Percentiles rank a stretch among this genome's conserved stretches.
phyloP scores from a whole-genome alignment of 2,113 vertebrate genomes.

The Oryzias curvinotus region DNA sequence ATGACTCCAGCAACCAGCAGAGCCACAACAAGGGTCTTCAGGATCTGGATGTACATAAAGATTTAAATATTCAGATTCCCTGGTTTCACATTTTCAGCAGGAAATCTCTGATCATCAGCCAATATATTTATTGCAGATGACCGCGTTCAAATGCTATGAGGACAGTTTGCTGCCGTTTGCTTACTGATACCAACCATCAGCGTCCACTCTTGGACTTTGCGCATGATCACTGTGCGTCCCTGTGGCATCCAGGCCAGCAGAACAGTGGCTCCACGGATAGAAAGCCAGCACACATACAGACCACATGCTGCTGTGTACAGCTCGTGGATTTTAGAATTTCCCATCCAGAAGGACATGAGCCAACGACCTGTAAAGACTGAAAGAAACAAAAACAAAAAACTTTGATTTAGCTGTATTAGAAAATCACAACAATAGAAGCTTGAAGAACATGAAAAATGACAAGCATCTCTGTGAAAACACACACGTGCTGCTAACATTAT shows the following conservation, averaged over 20 bases:
- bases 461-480: background rate
- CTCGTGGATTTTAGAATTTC: conserved; percentile 96
- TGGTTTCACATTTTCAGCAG: background rate
- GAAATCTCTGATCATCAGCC: background rate
- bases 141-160: background rate
- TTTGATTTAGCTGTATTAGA: background rate
- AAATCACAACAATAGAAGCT: background rate
- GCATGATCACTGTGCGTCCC: conserved; percentile 92
- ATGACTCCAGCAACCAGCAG: conserved; percentile 93
- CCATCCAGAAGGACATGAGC: conserved; percentile 99
- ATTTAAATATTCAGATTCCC: no score
- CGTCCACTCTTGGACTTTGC: conserved; percentile 97
- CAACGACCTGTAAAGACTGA: conserved; percentile 95
- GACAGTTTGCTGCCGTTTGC: background rate
- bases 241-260: conserved; percentile 98
- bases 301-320: conserved; percentile 97
- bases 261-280: conserved; percentile 91
- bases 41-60: conserved; percentile 76
- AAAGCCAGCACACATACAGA: conserved; percentile 97
- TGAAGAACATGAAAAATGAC: conserved; percentile 4
- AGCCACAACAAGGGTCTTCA: conserved; percentile 95
- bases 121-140: conserved; percentile 3
- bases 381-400: conserved; percentile 14
- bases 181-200: conserved; percentile 82
- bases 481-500: conserved; percentile 21